Evolutionary conservation across 2,113 vertebrate genomes (phyloP), one percentile per base, ranked within the genome.

Genomic region (Charadrius vociferus): DNA sequence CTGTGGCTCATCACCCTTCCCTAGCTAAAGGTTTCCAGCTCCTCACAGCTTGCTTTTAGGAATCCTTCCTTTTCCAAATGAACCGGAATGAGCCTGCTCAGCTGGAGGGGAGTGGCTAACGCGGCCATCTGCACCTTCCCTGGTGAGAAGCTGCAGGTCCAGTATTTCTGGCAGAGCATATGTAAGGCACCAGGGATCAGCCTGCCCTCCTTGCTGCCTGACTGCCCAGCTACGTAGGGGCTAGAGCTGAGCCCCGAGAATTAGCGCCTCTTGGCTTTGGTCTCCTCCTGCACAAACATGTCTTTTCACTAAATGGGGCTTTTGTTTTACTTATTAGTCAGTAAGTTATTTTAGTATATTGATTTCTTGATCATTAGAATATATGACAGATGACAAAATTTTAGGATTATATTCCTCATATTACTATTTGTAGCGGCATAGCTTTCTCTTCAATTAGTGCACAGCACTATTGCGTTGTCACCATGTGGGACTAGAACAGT

Each of bases 141-240:
- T 62, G 55, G 39, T 78, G 84, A 68, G 80, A 14, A 59, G 71
- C 55, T 45, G 47, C 8, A 34, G 5, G 68, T 66, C 34, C 50
- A 37, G 55, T 61, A 43, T 36, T 58, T 65, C 84, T 73, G 81
- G 55, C 58, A 34, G 49, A 21, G n/a, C 12, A 2, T 27, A 17
- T 5, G 8, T 0, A 22, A 9, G 27, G 39, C 14, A 11, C 30
- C 0, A 1, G 58, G 56, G 56, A 49, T 75, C 52, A 9, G 16
- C 30, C 6, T 16, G 4, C 55, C 61, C 62, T 24, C 32, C 32
- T 49, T 0, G 0, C 81, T 41, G 43, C 65, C 56, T 24, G 39
- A 6, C 30, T 24, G 30, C 23, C 34, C 20, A 12, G 26, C 41
- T 6, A 1, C 0, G 0, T 0, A 9, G 24, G 27, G 32, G 2